Conservation (phyloP, 2,113 vertebrate species). For the Chlamydotis undulata region DNA sequence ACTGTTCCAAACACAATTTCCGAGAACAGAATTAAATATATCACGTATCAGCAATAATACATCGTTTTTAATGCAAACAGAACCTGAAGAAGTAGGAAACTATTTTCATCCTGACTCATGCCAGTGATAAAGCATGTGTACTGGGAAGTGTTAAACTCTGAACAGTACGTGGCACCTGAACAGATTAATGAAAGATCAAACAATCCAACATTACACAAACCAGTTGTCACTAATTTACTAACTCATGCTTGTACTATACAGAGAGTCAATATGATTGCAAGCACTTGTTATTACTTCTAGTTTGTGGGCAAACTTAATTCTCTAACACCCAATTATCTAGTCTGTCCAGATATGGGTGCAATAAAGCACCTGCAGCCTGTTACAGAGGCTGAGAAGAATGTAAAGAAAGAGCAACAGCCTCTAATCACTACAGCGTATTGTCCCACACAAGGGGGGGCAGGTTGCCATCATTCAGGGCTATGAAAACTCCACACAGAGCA, state of each 20-base stretch:
- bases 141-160: neutral
- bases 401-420: neutral
- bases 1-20: neutral
- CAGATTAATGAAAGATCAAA: neutral
- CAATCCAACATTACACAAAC: neutral
- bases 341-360: neutral
- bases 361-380: neutral
- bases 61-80: neutral
- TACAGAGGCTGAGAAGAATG: neutral
- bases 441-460: neutral
- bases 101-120: neutral
- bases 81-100: neutral
- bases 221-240: neutral
- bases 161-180: neutral
- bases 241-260: neutral
- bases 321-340: neutral
- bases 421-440: fast-evolving
- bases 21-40: neutral
- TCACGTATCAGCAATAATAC: neutral
- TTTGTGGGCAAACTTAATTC: neutral
- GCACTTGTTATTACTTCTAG: neutral
- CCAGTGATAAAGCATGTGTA: neutral
- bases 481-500: neutral
- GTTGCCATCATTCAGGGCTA: too few species aligned
- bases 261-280: fast-evolving